These are phyloP conservation scores for Calidris pugnax DNA, from an alignment of 2,113 vertebrate species.

Conservation along the genomic window DNA sequence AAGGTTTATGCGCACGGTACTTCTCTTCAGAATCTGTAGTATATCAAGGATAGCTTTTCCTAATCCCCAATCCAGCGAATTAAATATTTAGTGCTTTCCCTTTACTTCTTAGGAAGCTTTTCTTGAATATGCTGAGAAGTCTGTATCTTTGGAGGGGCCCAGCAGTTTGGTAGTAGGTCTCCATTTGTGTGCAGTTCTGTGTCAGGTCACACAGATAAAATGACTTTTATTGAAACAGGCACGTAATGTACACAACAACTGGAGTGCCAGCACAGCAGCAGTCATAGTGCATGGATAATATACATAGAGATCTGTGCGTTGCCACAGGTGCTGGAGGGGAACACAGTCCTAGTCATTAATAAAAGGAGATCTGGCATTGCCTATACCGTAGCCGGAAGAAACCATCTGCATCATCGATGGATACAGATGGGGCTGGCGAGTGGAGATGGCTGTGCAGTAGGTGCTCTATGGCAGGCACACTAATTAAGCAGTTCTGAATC, in stretches of 20 bases:
- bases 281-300: not conserved
- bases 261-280: not conserved
- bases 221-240: not conserved
- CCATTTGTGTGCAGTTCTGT: not conserved
- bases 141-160: not conserved
- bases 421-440: not conserved
- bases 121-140: not conserved
- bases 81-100: not conserved
- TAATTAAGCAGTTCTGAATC: not conserved
- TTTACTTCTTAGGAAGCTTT: not conserved
- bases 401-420: rapidly evolving
- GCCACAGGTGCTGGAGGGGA: not conserved
- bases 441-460: not conserved
- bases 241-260: not conserved
- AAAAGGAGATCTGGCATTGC: not conserved
- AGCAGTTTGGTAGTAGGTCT: not conserved
- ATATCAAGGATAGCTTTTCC: not conserved
- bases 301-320: not conserved
- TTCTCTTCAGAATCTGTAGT: not conserved
- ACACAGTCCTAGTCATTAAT: not conserved
- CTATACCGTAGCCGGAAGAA: not conserved
- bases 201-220: not conserved
- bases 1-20: too few relatives aligned
- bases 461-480: not conserved
- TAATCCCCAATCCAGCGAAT: not conserved